phyloP scores from a whole-genome alignment of 2,797 vertebrate species.

The Pipistrellus kuhlii region DNA sequence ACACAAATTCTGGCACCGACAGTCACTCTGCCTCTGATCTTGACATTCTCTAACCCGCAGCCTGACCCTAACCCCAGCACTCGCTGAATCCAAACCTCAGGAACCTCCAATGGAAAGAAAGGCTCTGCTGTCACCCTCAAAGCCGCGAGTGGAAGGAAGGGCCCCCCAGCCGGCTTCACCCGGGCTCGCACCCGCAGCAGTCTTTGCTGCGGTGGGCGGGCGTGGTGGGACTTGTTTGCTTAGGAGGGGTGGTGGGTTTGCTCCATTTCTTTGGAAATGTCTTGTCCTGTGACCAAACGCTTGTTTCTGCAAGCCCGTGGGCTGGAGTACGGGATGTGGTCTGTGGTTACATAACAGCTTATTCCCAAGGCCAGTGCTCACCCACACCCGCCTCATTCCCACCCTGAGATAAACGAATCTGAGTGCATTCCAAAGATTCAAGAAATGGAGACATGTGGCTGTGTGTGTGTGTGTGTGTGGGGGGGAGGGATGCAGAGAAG shows the following conservation, averaged over 20 bases:
- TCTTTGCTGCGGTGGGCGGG: constrained; percentile 9
- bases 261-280: background rate
- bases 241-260: background rate
- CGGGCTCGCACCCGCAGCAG: fast-evolving
- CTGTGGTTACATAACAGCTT: constrained; percentile 64
- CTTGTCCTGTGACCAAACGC: constrained; percentile 31
- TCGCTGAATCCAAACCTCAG: constrained; percentile 48
- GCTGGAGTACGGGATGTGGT: constrained; percentile 59
- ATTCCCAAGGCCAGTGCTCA: constrained; percentile 57
- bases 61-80: background rate
- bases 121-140: background rate
- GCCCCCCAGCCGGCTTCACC: background rate
- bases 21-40: constrained; percentile 39
- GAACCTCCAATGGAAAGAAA: constrained; percentile 63
- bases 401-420: background rate
- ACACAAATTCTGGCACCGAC: background rate
- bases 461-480: too few species aligned
- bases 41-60: background rate
- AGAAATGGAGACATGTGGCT: background rate
- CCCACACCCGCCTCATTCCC: constrained; percentile 39
- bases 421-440: constrained; percentile 41
- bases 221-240: background rate
- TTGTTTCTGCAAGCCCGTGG: constrained; percentile 65
- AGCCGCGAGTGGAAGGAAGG: constrained; percentile 8
- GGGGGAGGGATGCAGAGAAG: background rate